Percentiles rank a stretch among this genome's conserved stretches.
Evolutionary conservation across 2,113 vertebrate species (phyloP).

Genomic region (Rostratula benghalensis): DNA sequence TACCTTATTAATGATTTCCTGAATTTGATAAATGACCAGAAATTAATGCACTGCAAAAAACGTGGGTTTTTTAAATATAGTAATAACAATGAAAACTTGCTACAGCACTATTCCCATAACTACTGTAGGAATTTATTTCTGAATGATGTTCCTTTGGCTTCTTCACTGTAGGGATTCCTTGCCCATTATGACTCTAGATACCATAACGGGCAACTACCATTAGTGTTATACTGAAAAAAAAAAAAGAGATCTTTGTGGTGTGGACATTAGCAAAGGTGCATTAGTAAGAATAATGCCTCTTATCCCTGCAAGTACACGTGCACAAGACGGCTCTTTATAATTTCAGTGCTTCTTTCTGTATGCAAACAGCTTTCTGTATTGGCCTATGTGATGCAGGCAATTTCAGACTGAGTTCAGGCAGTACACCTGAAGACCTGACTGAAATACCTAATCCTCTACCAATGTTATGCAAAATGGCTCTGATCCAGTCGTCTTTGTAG

Average conservation of each 20-base stretch:
- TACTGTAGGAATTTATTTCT: neutral
- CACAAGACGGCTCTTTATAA: neutral
- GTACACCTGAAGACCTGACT: constrained; percentile 27
- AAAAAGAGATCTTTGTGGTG: neutral
- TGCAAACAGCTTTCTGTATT: neutral
- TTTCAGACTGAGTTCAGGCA: constrained; percentile 25
- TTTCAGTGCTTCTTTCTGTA: constrained; percentile 33
- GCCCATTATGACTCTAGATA: constrained; percentile 28
- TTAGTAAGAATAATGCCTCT: constrained; percentile 54
- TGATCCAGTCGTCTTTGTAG: neutral
- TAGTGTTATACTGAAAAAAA: constrained; percentile 32
- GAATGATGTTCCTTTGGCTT: constrained; percentile 26
- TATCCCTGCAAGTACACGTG: neutral
- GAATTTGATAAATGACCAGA: neutral
- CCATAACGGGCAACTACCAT: constrained; percentile 48
- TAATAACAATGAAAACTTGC: neutral
- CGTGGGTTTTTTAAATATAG: neutral
- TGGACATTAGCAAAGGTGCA: constrained; percentile 59
- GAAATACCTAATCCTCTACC: constrained; percentile 37
- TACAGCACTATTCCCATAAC: neutral
- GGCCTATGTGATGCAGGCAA: neutral
- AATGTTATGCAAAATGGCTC: constrained; percentile 8
- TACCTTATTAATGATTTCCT: neutral
- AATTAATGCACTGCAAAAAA: neutral
- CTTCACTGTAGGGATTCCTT: constrained; percentile 45